Evolutionary conservation across 2,113 vertebrate species (phyloP).

Genomic region (Anguilla rostrata): DNA sequence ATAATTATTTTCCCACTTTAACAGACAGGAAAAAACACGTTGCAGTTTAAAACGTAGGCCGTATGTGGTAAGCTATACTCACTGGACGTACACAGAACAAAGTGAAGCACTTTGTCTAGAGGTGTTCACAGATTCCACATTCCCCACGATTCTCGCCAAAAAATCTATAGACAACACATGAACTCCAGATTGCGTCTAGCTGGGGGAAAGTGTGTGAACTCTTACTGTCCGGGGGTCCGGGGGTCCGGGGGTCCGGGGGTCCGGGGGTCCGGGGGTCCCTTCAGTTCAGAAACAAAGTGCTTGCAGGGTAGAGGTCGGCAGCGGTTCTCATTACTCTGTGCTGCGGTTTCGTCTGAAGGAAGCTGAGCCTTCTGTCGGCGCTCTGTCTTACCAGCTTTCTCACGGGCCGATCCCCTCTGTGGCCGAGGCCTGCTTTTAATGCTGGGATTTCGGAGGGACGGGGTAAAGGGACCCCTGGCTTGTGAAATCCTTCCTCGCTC

Average conservation of each 20-base stretch:
- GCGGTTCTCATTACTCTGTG: conserved; percentile 35
- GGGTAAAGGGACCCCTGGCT: conserved; percentile 86
- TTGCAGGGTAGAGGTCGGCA: not conserved
- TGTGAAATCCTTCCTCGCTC: conserved; percentile 89
- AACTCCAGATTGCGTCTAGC: not conserved
- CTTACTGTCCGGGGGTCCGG: no score
- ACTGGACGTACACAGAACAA: not conserved
- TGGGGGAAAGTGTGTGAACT: not conserved
- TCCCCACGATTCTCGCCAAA: not conserved
- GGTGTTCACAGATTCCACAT: not conserved
- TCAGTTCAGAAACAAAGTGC: not conserved
- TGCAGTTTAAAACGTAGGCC: no score
- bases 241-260: no score
- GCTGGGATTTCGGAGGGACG: conserved; percentile 75
- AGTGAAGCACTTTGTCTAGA: not conserved
- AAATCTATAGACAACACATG: not conserved
- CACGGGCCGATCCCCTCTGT: conserved; percentile 51
- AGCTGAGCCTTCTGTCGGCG: not conserved
- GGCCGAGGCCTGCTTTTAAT: conserved; percentile 83
- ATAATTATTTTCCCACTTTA: not conserved
- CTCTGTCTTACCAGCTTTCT: conserved; percentile 37
- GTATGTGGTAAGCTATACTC: no score
- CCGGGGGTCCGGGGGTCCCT: no score
- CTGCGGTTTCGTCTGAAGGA: conserved; percentile 51
- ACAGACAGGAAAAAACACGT: no score